These are phyloP conservation scores for Alces alces DNA, from an alignment of 2,113 vertebrate species.

Conservation along the genomic window DNA sequence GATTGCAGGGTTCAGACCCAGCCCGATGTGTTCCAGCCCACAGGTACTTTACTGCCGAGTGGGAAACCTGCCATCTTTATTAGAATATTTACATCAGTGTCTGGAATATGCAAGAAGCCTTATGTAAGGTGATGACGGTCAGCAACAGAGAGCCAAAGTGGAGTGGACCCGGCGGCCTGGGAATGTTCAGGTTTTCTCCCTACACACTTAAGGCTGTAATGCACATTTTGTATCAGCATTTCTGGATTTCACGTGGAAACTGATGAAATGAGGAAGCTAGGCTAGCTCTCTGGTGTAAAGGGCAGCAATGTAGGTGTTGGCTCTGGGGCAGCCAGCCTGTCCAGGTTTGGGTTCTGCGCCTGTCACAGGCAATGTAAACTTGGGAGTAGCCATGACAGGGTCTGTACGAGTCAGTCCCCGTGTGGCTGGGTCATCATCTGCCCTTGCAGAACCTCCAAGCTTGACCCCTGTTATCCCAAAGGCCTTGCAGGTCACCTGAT, in stretches of 20 bases:
- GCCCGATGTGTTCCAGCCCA: not conserved
- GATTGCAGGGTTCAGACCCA: not conserved
- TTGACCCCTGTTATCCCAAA: not conserved
- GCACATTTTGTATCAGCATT: not conserved
- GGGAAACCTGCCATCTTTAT: not conserved
- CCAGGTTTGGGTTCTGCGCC: not conserved
- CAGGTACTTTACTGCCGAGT: not conserved
- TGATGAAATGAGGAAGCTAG: accelerated
- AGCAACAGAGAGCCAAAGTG: not conserved
- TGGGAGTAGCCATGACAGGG: not conserved
- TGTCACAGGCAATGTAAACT: accelerated
- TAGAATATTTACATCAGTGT: not conserved
- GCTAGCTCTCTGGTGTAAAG: not conserved
- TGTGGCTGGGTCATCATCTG: accelerated
- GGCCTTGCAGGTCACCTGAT: not conserved
- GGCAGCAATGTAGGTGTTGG: not conserved
- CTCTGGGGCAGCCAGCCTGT: not conserved
- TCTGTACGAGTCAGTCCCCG: not conserved
- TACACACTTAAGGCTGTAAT: accelerated
- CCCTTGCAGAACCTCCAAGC: not conserved
- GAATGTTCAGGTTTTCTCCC: not conserved
- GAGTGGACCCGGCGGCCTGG: not conserved
- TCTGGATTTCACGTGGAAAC: not conserved
- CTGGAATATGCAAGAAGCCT: not conserved
- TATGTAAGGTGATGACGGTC: accelerated